phyloP scores from a whole-genome alignment of 2,888 invertebrate species.

The Monoplex corrugatus region DNA sequence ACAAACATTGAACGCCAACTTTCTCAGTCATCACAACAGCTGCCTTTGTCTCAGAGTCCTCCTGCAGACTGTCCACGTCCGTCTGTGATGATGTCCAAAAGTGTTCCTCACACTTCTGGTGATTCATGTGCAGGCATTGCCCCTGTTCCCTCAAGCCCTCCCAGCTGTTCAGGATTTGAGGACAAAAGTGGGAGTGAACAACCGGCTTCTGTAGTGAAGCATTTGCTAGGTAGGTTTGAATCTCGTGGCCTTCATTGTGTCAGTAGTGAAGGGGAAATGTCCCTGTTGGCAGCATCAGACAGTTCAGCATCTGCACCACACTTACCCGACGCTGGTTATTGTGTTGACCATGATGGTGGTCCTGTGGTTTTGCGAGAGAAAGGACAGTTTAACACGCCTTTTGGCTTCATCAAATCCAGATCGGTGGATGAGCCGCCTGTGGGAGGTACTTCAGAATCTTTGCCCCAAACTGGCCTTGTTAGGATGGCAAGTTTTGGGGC shows the following conservation, averaged over 20 bases:
- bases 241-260: constrained; percentile 45
- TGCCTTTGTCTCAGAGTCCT: not conserved
- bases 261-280: not conserved
- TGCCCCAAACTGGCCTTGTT: not conserved
- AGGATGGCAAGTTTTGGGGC: not conserved
- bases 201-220: constrained; percentile 59
- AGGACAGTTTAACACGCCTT: not conserved
- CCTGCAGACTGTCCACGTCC: not conserved
- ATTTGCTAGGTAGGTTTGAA: constrained; percentile 68
- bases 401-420: not conserved
- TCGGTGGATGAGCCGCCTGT: constrained; percentile 27
- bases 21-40: not conserved
- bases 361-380: not conserved
- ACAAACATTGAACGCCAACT: not conserved
- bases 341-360: not conserved
- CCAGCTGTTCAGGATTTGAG: not conserved
- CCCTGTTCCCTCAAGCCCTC: not conserved
- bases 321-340: not conserved
- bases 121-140: not conserved
- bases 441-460: not conserved
- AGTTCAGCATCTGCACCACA: not conserved
- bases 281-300: not conserved
- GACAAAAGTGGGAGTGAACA: constrained; percentile 47
- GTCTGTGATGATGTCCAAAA: not conserved
- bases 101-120: not conserved